Evolutionary conservation across 2,888 invertebrate species (phyloP), one percentile per base, ranked within the genome.

Genomic region (Prosapia bicincta): DNA sequence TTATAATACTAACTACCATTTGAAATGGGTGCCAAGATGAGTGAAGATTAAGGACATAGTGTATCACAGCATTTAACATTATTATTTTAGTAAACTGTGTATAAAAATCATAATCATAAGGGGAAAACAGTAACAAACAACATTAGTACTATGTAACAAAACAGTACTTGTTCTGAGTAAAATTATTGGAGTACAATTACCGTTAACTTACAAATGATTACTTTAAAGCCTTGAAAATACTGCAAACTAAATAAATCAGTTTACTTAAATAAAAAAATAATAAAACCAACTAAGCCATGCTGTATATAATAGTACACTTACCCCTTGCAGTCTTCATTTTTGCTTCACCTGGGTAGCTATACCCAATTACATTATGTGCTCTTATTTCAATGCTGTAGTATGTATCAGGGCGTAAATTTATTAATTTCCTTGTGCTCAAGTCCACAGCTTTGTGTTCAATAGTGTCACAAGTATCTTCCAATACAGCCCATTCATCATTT

Each of bases 281-380:
- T 10, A 43, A 70, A 66, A 68, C 28, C 9, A 69, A 26, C 28
- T 68, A 74, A 69, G 70, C 23, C 54, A n/a, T 70, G 74, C 32
- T 13, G 66, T 67, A 26, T 15, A 70, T 38, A 70, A 68, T 69
- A 75, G 25, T 26, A 23, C 72, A 79, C 79, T 82, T 76, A 82
- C 82, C 81, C 54, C 76, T 76, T 25, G 79, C 83, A 79, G 97
- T 97, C 87, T 92, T 94, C 85, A 97, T 89, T 84, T 91, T 89
- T 81, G 94, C 89, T 83, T 91, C 89, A 66, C 93, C 92, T 0
- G 95, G 92, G 77, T 89, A 87, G 82, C 96, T 95, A 85, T 87
- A 91, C 76, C 97, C 97, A 79, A 97, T 92, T 26, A 89, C 86
- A 85, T 98, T 98, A 84, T 93, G 93, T 67, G 97, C 97, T 80